Evolutionary conservation across 2,113 vertebrate genomes (phyloP).

Genomic region (Tragelaphus scriptus): DNA sequence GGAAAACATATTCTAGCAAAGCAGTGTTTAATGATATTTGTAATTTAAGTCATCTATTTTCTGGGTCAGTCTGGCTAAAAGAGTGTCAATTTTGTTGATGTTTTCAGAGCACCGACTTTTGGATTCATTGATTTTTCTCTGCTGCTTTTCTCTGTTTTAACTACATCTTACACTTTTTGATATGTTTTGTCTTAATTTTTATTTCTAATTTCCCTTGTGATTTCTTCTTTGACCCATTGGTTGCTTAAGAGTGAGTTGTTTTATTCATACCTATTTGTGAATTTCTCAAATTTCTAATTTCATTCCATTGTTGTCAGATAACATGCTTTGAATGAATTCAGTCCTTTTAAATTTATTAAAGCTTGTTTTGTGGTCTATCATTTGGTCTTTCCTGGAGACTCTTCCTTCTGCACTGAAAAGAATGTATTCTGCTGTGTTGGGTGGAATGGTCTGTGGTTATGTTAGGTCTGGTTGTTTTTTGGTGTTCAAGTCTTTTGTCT

Average conservation of each 20-base stretch:
- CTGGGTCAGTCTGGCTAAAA: not conserved
- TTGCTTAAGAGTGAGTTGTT: not conserved
- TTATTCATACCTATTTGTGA: not conserved
- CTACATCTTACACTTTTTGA: not conserved
- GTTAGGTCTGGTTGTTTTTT: not conserved
- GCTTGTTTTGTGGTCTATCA: not conserved
- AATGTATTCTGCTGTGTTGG: not conserved
- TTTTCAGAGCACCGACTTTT: constrained; percentile 1
- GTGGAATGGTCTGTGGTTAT: not conserved
- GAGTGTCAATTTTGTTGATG: not conserved
- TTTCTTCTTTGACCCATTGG: not conserved
- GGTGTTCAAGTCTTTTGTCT: not conserved
- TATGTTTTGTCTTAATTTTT: not conserved
- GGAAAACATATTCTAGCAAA: not conserved
- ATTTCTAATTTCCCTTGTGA: not conserved
- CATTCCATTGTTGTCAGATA: not conserved
- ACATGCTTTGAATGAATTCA: not conserved
- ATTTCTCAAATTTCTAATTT: not conserved
- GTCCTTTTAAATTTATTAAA: not conserved
- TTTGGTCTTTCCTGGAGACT: not conserved
- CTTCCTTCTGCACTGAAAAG: not conserved
- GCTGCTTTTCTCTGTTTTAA: not conserved
- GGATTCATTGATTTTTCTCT: not conserved
- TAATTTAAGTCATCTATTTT: not conserved
- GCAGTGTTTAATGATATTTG: not conserved